Percentiles rank a stretch among this genome's conserved stretches.
Conservation (phyloP, 1,140 invertebrate species). For the Spodoptera frugiperda region DNA sequence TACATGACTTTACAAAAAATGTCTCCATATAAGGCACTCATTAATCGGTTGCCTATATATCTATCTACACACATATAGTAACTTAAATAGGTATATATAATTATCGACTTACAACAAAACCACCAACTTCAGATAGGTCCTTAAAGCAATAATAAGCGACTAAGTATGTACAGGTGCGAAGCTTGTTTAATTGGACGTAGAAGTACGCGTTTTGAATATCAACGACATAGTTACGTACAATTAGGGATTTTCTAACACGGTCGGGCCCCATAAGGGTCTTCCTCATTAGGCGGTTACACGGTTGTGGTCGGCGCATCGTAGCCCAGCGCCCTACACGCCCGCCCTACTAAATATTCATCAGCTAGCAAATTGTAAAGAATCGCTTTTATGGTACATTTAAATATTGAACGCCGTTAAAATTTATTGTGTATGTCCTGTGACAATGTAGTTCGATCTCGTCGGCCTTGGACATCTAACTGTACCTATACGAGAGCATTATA, state of each 20-base stretch:
- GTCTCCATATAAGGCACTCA: constrained; percentile 23
- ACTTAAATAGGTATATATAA: constrained; percentile 11
- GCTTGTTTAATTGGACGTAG: constrained; percentile 65
- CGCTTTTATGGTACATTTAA: constrained; percentile 68
- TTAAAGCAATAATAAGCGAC: constrained; percentile 40
- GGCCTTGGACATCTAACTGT: constrained; percentile 61
- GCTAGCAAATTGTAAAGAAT: constrained; percentile 70
- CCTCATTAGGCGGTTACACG: constrained; percentile 76
- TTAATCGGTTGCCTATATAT: constrained; percentile 18
- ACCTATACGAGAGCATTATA: constrained; percentile 45
- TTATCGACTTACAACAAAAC: constrained; percentile 33
- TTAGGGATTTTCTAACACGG: constrained; percentile 76
- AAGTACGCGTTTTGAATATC: constrained; percentile 67
- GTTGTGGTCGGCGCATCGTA: constrained; percentile 40
- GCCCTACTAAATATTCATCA: constrained; percentile 77
- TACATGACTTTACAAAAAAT: constrained; percentile 25
- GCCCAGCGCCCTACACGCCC: constrained; percentile 57
- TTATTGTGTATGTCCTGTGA: constrained; percentile 62
- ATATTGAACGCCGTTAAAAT: constrained; percentile 67
- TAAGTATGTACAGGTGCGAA: constrained; percentile 47
- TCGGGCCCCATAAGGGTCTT: constrained; percentile 68
- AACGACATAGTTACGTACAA: constrained; percentile 73
- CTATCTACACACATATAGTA: constrained; percentile 1
- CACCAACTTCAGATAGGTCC: constrained; percentile 32
- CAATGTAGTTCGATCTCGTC: constrained; percentile 71